Percentiles rank a stretch among this genome's conserved stretches.
These are phyloP conservation scores for Brachionus asplanchnoidis DNA, from an alignment of 1,140 invertebrate genomes.

Conservation along the genomic window DNA sequence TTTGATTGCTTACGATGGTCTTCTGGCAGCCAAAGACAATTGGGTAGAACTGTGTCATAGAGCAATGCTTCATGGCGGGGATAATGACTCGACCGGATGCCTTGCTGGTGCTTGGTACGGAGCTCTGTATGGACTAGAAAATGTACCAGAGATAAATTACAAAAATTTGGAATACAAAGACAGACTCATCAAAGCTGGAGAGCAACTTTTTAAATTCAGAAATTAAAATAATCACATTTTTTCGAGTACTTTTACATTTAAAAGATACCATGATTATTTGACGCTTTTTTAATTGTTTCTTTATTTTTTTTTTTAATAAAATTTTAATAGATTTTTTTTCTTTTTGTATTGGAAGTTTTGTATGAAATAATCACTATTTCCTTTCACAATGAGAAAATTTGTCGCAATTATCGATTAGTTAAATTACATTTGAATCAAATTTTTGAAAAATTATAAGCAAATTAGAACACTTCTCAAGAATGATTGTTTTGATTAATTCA, in stretches of 20 bases:
- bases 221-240: background rate
- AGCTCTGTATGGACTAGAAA: slow-evolving; percentile 50
- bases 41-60: slow-evolving; percentile 52
- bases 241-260: background rate
- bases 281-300: background rate
- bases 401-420: too few species aligned
- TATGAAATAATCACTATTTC: too few species aligned
- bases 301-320: background rate
- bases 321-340: too few species aligned
- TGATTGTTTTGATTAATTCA: too few species aligned
- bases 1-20: slow-evolving; percentile 54
- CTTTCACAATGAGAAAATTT: too few species aligned
- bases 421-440: too few species aligned
- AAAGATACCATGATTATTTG: background rate
- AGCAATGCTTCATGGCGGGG: slow-evolving; percentile 53
- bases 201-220: background rate
- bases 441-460: too few species aligned
- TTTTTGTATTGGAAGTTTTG: too few species aligned
- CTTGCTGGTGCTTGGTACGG: slow-evolving; percentile 55
- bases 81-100: slow-evolving; percentile 54
- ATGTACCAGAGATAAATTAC: slow-evolving; percentile 48
- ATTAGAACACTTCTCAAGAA: too few species aligned
- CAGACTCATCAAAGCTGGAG: background rate
- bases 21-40: slow-evolving; percentile 46
- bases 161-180: slow-evolving; percentile 43